Percentiles rank a stretch among this genome's conserved stretches.
Evolutionary conservation across 2,888 invertebrate genomes (phyloP).

Genomic region (Tyria jacobaeae): DNA sequence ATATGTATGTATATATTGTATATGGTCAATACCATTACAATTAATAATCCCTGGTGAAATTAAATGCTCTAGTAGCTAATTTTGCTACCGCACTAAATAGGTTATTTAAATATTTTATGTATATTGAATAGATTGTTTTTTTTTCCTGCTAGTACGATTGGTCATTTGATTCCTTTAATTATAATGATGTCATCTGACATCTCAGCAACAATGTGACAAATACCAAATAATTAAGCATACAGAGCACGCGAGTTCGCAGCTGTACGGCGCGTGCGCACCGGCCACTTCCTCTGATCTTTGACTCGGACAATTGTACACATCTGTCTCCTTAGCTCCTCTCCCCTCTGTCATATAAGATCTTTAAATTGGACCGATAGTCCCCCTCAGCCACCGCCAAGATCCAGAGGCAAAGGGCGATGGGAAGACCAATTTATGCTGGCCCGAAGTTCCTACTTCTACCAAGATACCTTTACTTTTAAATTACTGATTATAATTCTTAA

Average conservation of each 20-base stretch:
- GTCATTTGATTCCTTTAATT: conserved; percentile 25
- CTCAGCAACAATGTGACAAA: conserved; percentile 54
- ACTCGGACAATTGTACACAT: conserved; percentile 82
- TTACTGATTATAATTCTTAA: conserved; percentile 21
- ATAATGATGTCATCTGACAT: conserved; percentile 46
- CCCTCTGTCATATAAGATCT: conserved; percentile 67
- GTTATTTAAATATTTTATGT: not conserved
- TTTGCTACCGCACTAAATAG: too few relatives aligned
- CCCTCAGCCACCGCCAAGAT: conserved; percentile 50
- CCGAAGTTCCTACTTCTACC: conserved; percentile 48
- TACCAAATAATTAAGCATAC: conserved; percentile 58
- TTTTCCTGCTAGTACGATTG: conserved; percentile 1
- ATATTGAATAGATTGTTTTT: not conserved
- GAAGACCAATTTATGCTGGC: conserved; percentile 60
- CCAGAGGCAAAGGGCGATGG: conserved; percentile 44
- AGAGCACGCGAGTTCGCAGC: conserved; percentile 36
- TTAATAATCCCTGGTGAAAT: too few relatives aligned
- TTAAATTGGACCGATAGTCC: conserved; percentile 66
- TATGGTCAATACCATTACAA: too few relatives aligned
- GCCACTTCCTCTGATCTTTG: conserved; percentile 86
- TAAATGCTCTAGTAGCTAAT: too few relatives aligned
- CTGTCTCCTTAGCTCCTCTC: conserved; percentile 65
- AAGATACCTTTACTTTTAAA: conserved; percentile 45
- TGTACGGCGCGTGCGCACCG: conserved; percentile 69
- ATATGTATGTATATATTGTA: too few relatives aligned